Evolutionary conservation across 2,797 vertebrate genomes (phyloP), one percentile per base, ranked within the genome.

Genomic region (Falco concolor): DNA sequence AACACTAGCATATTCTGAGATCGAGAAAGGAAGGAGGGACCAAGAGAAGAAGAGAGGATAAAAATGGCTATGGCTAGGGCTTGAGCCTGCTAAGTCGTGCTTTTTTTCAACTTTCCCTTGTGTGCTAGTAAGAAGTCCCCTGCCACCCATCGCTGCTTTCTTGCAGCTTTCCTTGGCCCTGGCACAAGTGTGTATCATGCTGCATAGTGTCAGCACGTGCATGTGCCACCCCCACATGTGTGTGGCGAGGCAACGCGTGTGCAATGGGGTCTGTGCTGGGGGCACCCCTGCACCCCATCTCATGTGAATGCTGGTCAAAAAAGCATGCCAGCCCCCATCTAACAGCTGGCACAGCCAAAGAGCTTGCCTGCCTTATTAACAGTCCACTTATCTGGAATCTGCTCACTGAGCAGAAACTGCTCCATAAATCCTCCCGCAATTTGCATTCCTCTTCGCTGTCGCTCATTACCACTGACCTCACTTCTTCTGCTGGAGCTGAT

Each of bases 301-400:
- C 28, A 5, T 49, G 90, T 91, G 91, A 94, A 94, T 84, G 94
- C 85, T 30, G 44, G 88, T 65, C 87, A 78, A 65, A 96, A 73
- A 94, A 88, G 76, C 84, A 10, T 79, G 81, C 90, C 80, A 57
- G 87, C 65, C 79, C 89, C 94, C 57, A 34, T 77, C 81, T 95
- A 97, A 94, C 97, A 98, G 96, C 97, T 98, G 98, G 97, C 96
- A 94, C 86, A 95, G 95, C 95, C 65, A n/a, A 97, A 96, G 94
- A 97, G 86, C 95, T 97, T 72, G 89, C 94, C 92, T 97, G 97
- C 96, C 97, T 98, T 98, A 97, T 98, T 98, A 98, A 97, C 98
- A 97, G 95, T 93, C 96, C 89, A 95, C 97, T 98, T 98, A 96
- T 94, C 96, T 89, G 95, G 96, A 98, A 98, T 98, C 95, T 97